A percentile compares a stretch with the other conserved stretches of the same genome.
These are phyloP conservation scores for Macrobrachium rosenbergii DNA, from an alignment of 1,140 invertebrate species.

Conservation along the genomic window DNA sequence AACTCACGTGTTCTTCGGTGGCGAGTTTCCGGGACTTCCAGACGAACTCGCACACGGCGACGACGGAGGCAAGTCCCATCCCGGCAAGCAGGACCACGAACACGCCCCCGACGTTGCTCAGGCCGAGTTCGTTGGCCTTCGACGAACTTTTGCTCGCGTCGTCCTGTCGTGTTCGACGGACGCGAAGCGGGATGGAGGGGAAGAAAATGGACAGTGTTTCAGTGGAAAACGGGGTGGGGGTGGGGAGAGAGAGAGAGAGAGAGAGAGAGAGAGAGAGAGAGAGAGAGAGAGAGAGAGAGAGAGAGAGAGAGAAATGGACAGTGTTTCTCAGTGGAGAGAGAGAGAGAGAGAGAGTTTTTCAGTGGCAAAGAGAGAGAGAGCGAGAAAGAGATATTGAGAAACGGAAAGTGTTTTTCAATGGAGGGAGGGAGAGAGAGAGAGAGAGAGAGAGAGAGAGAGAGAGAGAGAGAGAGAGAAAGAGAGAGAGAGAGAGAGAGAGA, in stretches of 20 bases:
- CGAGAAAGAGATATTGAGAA: no score
- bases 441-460: constrained; percentile 1
- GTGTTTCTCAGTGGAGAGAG: no score
- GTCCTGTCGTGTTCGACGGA: background rate
- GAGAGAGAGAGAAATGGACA: background rate
- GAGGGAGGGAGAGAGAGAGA: constrained; percentile 25
- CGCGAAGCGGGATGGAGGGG: background rate
- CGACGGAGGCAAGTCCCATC: constrained; percentile 69
- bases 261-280: no score
- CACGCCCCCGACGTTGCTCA: constrained; percentile 73
- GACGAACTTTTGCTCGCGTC: constrained; percentile 53
- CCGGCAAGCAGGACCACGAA: constrained; percentile 73
- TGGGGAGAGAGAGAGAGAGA: constrained; percentile 19
- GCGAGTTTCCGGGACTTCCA: constrained; percentile 71
- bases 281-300: background rate
- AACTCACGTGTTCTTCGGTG: constrained; percentile 67
- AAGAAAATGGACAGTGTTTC: background rate
- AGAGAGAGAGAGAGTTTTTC: no score
- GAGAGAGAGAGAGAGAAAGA: constrained; percentile 24
- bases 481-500: constrained; percentile 1
- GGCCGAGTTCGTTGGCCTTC: constrained; percentile 70
- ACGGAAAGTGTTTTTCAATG: no score
- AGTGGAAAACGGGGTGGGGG: background rate
- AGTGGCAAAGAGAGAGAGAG: no score
- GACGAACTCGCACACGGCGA: constrained; percentile 70